phyloP scores from a whole-genome alignment of 2,888 invertebrate species.

The Epinotia nisella region DNA sequence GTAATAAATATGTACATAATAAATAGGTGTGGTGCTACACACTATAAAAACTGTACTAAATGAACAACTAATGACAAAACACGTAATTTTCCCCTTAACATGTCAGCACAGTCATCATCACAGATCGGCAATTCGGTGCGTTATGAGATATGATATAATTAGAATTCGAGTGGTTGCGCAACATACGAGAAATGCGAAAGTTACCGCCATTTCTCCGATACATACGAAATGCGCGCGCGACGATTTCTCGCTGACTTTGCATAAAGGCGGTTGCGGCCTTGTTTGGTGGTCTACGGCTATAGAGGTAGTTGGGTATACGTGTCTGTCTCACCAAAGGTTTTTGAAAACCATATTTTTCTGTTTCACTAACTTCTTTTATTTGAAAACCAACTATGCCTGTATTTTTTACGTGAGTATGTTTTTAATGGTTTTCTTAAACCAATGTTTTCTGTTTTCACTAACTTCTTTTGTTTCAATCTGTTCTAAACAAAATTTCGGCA shows the following conservation, averaged over 20 bases:
- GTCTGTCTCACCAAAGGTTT: not conserved
- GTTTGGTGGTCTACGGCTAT: not conserved
- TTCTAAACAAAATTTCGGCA: not conserved
- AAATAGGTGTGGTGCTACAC: too few species aligned
- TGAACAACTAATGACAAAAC: constrained; percentile 4
- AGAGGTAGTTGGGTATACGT: not conserved
- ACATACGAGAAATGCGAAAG: constrained; percentile 70
- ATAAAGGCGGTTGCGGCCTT: constrained; percentile 51
- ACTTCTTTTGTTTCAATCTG: not conserved
- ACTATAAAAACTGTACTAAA: not conserved
- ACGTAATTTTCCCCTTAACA: constrained; percentile 33
- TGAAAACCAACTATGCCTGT: too few species aligned
- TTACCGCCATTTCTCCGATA: constrained; percentile 64
- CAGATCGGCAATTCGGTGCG: constrained; percentile 43
- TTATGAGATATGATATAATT: constrained; percentile 58
- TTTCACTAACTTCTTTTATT: too few species aligned
- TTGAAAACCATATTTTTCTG: too few species aligned
- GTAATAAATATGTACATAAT: too few species aligned
- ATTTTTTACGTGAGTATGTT: too few species aligned
- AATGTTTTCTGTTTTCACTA: not conserved
- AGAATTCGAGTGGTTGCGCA: constrained; percentile 61
- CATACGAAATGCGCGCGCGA: constrained; percentile 51
- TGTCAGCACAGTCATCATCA: constrained; percentile 35
- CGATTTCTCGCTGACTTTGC: constrained; percentile 71
- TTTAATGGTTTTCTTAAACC: too few species aligned